Evolutionary conservation across 2,888 invertebrate species (phyloP).

Genomic region (Xylocampa areola): DNA sequence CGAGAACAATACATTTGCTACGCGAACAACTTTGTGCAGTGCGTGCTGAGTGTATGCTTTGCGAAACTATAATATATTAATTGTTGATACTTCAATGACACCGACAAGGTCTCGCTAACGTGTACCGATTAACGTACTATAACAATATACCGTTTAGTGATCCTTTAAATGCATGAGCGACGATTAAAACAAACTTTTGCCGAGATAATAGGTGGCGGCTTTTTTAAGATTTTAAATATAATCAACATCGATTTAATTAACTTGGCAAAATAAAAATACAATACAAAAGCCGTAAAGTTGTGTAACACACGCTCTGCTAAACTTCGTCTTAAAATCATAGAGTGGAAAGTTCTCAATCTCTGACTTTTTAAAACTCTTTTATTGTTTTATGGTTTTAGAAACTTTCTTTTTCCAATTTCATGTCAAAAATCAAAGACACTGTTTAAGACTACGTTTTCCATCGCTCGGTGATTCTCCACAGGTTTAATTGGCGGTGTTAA

Average conservation of each 20-base stretch:
- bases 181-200: conserved; percentile 37
- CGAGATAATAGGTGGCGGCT: conserved; percentile 8
- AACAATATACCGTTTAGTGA: conserved; percentile 24
- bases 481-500: conserved; percentile 39
- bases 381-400: conserved; percentile 5
- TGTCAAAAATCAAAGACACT: conserved; percentile 7
- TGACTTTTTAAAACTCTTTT: not conserved
- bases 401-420: conserved; percentile 21
- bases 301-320: conserved; percentile 26
- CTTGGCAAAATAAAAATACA: conserved; percentile 32
- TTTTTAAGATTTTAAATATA: conserved; percentile 7
- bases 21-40: conserved; percentile 44
- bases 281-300: not conserved
- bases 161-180: conserved; percentile 21
- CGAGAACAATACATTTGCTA: conserved; percentile 39
- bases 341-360: conserved; percentile 20
- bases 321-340: conserved; percentile 11
- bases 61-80: conserved; percentile 48
- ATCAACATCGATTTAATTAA: conserved; percentile 15
- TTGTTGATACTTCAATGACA: conserved; percentile 47
- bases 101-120: conserved; percentile 39
- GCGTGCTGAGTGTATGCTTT: conserved; percentile 36
- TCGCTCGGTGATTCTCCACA: conserved; percentile 4
- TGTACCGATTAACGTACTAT: conserved; percentile 20
- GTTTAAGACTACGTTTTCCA: conserved; percentile 1